phyloP scores from a whole-genome alignment of 2,113 vertebrate species.

The Hipposideros armiger region DNA sequence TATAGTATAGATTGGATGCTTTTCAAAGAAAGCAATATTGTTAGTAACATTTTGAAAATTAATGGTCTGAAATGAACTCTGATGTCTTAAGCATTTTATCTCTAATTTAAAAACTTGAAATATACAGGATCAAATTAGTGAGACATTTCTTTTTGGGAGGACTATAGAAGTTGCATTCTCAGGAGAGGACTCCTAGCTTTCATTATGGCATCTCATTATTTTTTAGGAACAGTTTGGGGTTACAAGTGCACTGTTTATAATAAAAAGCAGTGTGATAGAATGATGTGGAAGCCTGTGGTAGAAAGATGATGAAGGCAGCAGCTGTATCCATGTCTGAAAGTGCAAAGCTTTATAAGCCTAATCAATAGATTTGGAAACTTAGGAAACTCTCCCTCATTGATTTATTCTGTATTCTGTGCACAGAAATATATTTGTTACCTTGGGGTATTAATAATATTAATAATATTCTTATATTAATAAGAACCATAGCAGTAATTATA shows the following conservation, averaged over 20 bases:
- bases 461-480: background rate
- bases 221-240: background rate
- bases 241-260: background rate
- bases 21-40: slow-evolving; percentile 3
- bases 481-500: background rate
- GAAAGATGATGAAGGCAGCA: background rate
- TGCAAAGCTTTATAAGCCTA: background rate
- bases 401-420: background rate
- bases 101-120: background rate
- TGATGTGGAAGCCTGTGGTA: background rate
- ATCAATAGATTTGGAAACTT: background rate
- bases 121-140: background rate
- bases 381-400: background rate
- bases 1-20: background rate
- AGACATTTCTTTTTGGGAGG: background rate
- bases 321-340: background rate
- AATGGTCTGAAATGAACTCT: background rate
- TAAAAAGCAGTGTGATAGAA: background rate
- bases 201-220: background rate
- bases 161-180: background rate
- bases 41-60: slow-evolving; percentile 26
- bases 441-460: background rate
- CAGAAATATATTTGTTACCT: background rate
- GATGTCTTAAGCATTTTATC: background rate
- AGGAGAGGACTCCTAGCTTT: background rate